Conservation (phyloP, 2,113 vertebrate genomes). For the Pteruthius melanotis region DNA sequence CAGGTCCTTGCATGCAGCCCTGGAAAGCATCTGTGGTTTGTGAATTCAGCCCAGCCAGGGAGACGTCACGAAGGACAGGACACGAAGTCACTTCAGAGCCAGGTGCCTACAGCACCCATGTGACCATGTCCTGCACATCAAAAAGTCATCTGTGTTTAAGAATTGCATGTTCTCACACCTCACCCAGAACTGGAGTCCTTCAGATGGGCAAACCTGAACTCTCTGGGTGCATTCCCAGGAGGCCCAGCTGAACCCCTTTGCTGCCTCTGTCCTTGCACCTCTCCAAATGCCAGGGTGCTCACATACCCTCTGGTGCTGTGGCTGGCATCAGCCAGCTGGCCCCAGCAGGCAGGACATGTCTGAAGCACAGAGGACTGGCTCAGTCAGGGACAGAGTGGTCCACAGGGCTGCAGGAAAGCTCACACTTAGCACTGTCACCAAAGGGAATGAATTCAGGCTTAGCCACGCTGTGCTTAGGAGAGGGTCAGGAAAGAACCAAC, state of each 20-base stretch:
- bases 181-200: not conserved
- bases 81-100: not conserved
- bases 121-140: not conserved
- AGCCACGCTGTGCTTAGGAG: not conserved
- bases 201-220: not conserved
- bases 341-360: not conserved
- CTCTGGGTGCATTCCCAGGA: not conserved
- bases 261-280: not conserved
- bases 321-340: not conserved
- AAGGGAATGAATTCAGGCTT: not conserved
- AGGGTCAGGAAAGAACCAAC: not conserved
- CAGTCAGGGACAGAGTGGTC: rapidly evolving
- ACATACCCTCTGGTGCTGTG: rapidly evolving
- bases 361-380: not conserved
- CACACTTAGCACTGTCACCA: too few species aligned
- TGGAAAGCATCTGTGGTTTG: rapidly evolving
- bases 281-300: not conserved
- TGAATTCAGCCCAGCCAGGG: not conserved
- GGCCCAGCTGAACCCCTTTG: rapidly evolving
- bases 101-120: not conserved
- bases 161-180: rapidly evolving
- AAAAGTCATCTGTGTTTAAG: not conserved
- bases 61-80: too few species aligned
- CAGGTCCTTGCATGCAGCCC: too few species aligned
- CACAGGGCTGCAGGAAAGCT: not conserved